These are phyloP conservation scores for Channa maculata DNA, from an alignment of 2,113 vertebrate genomes.

Conservation along the genomic window DNA sequence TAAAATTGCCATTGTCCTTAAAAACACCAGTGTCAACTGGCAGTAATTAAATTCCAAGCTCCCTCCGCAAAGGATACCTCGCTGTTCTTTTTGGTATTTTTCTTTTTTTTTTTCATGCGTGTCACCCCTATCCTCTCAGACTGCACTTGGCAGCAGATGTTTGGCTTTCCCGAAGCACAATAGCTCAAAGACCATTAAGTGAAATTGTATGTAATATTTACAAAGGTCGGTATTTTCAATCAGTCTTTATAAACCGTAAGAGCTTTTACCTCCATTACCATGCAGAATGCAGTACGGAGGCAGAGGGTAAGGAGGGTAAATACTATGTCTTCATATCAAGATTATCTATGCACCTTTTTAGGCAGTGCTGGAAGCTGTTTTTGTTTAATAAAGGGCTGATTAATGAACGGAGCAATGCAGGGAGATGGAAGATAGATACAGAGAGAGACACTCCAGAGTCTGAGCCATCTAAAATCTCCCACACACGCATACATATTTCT, in stretches of 20 bases:
- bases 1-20: constrained; percentile 52
- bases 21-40: constrained; percentile 57
- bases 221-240: constrained; percentile 62
- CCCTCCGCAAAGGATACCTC: constrained; percentile 49
- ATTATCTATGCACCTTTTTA: constrained; percentile 74
- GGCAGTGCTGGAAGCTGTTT: constrained; percentile 69
- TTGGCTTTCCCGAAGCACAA: constrained; percentile 48
- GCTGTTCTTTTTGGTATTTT: constrained; percentile 38
- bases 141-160: constrained; percentile 57
- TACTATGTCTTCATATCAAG: constrained; percentile 74
- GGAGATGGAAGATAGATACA: constrained; percentile 51
- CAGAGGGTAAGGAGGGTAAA: constrained; percentile 68
- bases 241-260: constrained; percentile 47
- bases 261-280: constrained; percentile 55
- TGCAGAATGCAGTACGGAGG: constrained; percentile 43
- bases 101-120: background rate
- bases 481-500: constrained; percentile 30
- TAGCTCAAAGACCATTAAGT: constrained; percentile 56
- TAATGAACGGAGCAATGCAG: constrained; percentile 68
- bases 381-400: constrained; percentile 79
- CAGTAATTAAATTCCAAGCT: constrained; percentile 70
- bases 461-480: constrained; percentile 5
- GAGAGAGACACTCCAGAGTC: constrained; percentile 39
- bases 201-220: constrained; percentile 57
- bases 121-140: constrained; percentile 42